Evolutionary conservation across 1,140 invertebrate species (phyloP).

Genomic region (Pomacea maculata): DNA sequence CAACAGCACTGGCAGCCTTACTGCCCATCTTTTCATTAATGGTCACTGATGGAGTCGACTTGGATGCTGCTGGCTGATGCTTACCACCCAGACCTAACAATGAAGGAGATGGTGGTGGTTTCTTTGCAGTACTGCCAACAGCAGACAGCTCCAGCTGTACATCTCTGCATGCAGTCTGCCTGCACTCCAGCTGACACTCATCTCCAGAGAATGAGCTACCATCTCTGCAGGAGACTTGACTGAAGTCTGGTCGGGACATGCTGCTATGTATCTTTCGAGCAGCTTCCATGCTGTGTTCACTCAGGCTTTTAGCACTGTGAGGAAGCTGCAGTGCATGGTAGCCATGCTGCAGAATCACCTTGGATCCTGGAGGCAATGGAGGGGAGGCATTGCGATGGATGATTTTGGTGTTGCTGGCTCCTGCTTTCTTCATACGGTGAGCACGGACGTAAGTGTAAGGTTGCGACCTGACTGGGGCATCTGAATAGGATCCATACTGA

Average conservation of each 20-base stretch:
- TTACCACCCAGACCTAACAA: slow-evolving; percentile 30
- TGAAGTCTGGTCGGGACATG: slow-evolving; percentile 32
- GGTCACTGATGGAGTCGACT: slow-evolving; percentile 44
- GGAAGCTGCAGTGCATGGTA: slow-evolving; percentile 49
- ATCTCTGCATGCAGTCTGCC: background rate
- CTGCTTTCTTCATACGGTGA: slow-evolving; percentile 59
- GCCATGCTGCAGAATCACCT: slow-evolving; percentile 36
- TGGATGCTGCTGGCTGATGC: slow-evolving; percentile 36
- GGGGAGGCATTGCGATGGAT: slow-evolving; percentile 32
- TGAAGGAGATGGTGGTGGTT: slow-evolving; percentile 22
- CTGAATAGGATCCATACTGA: slow-evolving; percentile 58
- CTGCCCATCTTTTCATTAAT: slow-evolving; percentile 32
- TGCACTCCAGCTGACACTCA: background rate
- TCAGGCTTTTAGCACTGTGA: slow-evolving; percentile 58
- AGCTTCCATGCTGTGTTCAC: slow-evolving; percentile 44
- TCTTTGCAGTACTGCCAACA: slow-evolving; percentile 15
- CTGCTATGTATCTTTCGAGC: slow-evolving; percentile 52
- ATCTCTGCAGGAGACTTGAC: slow-evolving; percentile 1
- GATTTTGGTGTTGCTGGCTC: slow-evolving; percentile 58
- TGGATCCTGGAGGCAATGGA: background rate
- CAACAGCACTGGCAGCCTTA: slow-evolving; percentile 35
- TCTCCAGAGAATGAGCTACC: slow-evolving; percentile 5
- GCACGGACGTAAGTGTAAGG: slow-evolving; percentile 62
- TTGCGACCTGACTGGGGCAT: slow-evolving; percentile 53
- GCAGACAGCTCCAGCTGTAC: slow-evolving; percentile 8